Evolutionary conservation across 1,140 invertebrate species (phyloP), one percentile per base, ranked within the genome.

Genomic region (Lysiphlebus fabarum): DNA sequence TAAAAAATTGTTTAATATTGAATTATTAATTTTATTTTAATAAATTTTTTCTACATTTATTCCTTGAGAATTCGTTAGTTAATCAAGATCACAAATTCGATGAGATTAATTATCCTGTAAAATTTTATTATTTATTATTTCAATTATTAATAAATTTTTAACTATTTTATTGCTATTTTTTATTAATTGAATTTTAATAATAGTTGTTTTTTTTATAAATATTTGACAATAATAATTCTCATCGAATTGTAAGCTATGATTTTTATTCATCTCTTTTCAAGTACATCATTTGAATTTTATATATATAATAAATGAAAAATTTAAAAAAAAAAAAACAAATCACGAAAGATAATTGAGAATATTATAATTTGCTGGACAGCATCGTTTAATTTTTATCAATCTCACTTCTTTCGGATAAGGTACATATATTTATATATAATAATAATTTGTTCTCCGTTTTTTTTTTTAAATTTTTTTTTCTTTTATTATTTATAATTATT

Each of bases 351-450:
- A 26, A 26, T 26, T 26, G 17, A 26, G 17, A 26, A 26, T 26
- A 26, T 26, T 26, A 26, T 26, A 26, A 2, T 26, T 26, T 26
- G 38, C 53, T 33, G 60, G 43, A 62, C 49, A 62, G 54, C 43
- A 26, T 56, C 53, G 44, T 33, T 62, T 65, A 62, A 65, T 56
- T 65, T 45, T 55, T n/a, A n/a, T 12, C 43, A 12, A 42, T 40
- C 34, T 48, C 53, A 41, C 42, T 49, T 59, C 51, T 41, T 14
- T 63, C 42, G 70, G 65, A 68, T 63, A 72, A 73, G 73, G 71
- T 75, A 74, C 71, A 26, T 26, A 26, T 26, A 26, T 26, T 26
- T 26, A 26, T 26, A 73, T 75, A 71, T 68, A 75, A 73, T 71
- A 72, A 70, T 61, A 69, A 47, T 12, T 56, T 48, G 37, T 60